phyloP scores from a whole-genome alignment of 2,797 vertebrate species.

The Intellagama lesueurii region DNA sequence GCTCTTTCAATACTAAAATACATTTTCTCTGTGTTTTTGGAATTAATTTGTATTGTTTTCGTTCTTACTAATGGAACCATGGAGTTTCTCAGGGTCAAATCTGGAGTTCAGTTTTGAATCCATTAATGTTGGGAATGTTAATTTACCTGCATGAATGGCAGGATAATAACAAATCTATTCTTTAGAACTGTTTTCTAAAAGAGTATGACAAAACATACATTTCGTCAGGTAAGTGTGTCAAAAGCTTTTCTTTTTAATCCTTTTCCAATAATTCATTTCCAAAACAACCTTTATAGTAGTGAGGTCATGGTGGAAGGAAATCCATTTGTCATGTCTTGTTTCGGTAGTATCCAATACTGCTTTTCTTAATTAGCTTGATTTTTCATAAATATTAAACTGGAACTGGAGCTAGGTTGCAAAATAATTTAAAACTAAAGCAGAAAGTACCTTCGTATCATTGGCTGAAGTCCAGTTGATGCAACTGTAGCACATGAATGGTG shows the following conservation, averaged over 20 bases:
- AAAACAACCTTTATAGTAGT: conserved; percentile 45
- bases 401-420: conserved; percentile 23
- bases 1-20: background rate
- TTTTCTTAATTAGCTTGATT: conserved; percentile 48
- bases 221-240: conserved; percentile 8
- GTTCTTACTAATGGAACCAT: background rate
- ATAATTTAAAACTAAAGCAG: conserved; percentile 9
- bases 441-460: background rate
- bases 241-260: conserved; percentile 51
- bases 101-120: background rate
- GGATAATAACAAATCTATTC: conserved; percentile 6
- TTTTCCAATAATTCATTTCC: conserved; percentile 55
- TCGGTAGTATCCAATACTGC: conserved; percentile 38
- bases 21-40: background rate
- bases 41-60: background rate
- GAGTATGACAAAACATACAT: conserved; percentile 46
- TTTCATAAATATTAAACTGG: conserved; percentile 39
- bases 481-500: too few species aligned
- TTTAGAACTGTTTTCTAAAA: conserved; percentile 26
- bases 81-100: background rate
- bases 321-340: conserved; percentile 49
- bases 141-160: background rate
- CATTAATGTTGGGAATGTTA: conserved; percentile 18
- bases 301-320: conserved; percentile 30
- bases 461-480: too few species aligned